Base-by-base conservation (phyloP, 1,140 invertebrate species). In the Zeugodacus cucurbitae region DNA sequence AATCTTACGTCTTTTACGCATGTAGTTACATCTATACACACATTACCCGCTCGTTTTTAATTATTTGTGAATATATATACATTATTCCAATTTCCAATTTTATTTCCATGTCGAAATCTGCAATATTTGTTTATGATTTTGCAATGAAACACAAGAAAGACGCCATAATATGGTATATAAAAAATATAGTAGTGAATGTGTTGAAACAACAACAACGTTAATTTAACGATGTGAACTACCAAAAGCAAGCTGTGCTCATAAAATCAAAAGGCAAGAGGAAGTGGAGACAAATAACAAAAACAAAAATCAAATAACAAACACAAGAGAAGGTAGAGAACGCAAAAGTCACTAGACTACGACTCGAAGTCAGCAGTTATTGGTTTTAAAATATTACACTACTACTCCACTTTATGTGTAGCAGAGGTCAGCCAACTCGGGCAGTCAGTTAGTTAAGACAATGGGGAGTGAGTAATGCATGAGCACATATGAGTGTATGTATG, bases 341-440 rank as follows among this genome's bases (percentile, higher is more conserved):
- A 54, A 54, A 54, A 54, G 48, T 54, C 48, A 17, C 48, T 54
- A 54, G 48, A 54, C 48, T 10, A 54, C 48, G 41, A 82, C 37
- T 29, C 48, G 44, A 82, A 82, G 41, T 82, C 37, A 44, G 41
- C 14, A 37, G 2, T 20, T 26, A 82, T 54, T 7, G 67, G 67
- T 29, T 48, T 82, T 82, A 48, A 82, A 82, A 82, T 48, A 82
- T 34, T 82, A 22, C 26, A 82, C 20, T 48, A 82, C 26, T 82
- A 82, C 74, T 82, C 74, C 41, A 82, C 41, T 82, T 82, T 82
- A 82, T 11, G 74, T 48, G 41, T n/a, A n/a, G 20, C 26, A 82
- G 74, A 82, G 74, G 74, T 82, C 74, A 82, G 74, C 74, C 74
- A 82, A 82, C 74, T 82, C 41, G 34, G 22, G n/a, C 74, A 82